Base-by-base conservation (phyloP, 1,140 invertebrate genomes). In the Drosophila grimshawi region DNA sequence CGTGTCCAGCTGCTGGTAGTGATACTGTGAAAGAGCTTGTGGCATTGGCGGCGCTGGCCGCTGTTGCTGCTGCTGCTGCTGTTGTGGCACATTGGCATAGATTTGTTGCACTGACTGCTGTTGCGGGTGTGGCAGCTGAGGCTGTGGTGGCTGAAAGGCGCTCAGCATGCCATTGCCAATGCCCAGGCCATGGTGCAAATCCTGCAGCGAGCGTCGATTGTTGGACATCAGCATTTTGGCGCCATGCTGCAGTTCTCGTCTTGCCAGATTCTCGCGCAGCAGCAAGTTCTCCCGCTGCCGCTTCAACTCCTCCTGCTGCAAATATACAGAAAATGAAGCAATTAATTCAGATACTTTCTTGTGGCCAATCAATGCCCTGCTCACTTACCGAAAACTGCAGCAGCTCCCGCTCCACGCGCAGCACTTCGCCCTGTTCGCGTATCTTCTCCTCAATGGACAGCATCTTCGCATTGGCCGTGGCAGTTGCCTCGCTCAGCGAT, bases 281-380 rank as follows among this genome's bases (percentile, higher is more conserved):
- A 95, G 92, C 6, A 96, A 86, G 85, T 95, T 96, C 69, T 95
- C 96, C 3, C 95, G 93, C 83, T 96, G 95, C 3, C 96, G 93
- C 78, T 96, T 95, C n/a, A 96, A 80, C 81, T 96, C 96, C 92
- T 96, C 96, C 90, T 96, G 95, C 91, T 97, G 95, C 33, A 96
- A 67, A n/a, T n/a, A 2, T 7, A n/a, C 2, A 35, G n/a, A 2
- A 19, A 6, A 48, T 19, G 0, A 11, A 2, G 1, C 35, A 67
- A 10, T 27, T 29, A n/a, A 4, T 8, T 61, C 29, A 55, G 3
- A 37, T 8, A 2, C 0, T 19, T 43, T n/a, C 32, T 27, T 43
- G 4, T 41, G n/a, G 6, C 3, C 5, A 0, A 33, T 3, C 5
- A 0, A 33, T 33, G 2, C 5, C 57, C 0, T 29, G 4, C 10